Conservation (phyloP, 2,113 vertebrate species). For the Galeopterus variegatus region DNA sequence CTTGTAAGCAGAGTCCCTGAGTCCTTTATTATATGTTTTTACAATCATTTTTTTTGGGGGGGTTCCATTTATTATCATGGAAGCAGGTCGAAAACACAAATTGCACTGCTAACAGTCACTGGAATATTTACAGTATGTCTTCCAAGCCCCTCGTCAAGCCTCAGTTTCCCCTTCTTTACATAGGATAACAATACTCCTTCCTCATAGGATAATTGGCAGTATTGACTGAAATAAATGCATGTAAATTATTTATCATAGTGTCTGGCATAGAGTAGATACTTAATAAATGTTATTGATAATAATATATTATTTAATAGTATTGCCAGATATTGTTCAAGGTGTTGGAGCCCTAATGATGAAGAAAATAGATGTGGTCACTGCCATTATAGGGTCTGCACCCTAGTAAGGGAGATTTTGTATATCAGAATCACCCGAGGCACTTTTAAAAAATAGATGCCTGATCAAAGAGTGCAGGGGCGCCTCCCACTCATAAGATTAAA, state of each 20-base stretch:
- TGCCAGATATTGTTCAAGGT: not conserved
- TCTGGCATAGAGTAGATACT: not conserved
- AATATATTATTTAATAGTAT: constrained; percentile 39
- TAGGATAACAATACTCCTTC: not conserved
- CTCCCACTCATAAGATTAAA: no score
- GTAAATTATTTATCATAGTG: not conserved
- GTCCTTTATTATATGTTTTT: not conserved
- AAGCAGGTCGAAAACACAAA: not conserved
- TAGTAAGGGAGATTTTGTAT: not conserved
- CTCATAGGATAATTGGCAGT: not conserved
- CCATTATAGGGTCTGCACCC: not conserved
- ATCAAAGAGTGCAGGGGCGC: no score
- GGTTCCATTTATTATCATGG: not conserved
- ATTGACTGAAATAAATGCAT: constrained; percentile 2
- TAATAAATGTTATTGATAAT: constrained; percentile 12
- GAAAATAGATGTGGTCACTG: not conserved
- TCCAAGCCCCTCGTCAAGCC: not conserved
- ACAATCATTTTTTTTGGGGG: not conserved
- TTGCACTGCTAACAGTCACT: no score
- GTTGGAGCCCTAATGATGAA: not conserved
- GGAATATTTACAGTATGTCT: not conserved
- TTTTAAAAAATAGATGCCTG: not conserved
- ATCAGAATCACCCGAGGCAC: not conserved
- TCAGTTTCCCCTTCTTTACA: not conserved
- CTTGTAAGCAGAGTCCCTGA: not conserved